phyloP scores from a whole-genome alignment of 1,140 invertebrate species.

The Ceratoteleas bidentatus region DNA sequence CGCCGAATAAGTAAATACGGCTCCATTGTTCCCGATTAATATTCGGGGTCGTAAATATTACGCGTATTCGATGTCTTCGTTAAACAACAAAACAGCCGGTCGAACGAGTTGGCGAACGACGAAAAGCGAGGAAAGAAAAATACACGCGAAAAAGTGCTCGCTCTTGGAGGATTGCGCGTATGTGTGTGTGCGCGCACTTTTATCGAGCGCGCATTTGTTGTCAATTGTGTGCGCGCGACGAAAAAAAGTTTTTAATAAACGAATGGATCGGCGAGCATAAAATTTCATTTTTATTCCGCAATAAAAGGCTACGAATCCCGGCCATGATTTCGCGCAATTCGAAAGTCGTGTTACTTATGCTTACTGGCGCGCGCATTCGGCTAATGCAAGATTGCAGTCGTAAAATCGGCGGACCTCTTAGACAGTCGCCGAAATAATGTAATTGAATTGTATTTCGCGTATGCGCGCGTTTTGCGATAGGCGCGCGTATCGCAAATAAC shows the following conservation, averaged over 20 bases:
- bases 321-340: slow-evolving; percentile 36
- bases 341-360: slow-evolving; percentile 39
- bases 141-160: no score
- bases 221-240: no score
- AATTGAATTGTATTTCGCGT: slow-evolving; percentile 53
- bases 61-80: no score
- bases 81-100: no score
- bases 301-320: slow-evolving; percentile 31
- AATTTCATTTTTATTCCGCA: slow-evolving; percentile 30
- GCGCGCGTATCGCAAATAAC: no score
- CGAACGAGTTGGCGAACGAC: no score
- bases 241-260: slow-evolving; percentile 16
- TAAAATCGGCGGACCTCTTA: slow-evolving; percentile 41
- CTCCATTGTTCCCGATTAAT: no score
- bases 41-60: no score
- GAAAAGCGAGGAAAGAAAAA: no score
- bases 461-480: no score
- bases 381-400: slow-evolving; percentile 38
- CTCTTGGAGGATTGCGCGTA: no score
- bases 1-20: no score
- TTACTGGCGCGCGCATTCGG: slow-evolving; percentile 30
- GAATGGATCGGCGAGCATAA: slow-evolving; percentile 20
- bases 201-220: slow-evolving; percentile 11
- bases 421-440: slow-evolving; percentile 45
- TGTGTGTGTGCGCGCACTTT: slow-evolving; percentile 1